A percentile compares a stretch with the other conserved stretches of the same genome.
phyloP scores from a whole-genome alignment of 2,888 invertebrate genomes.

The Macrostomum cliftonense region DNA sequence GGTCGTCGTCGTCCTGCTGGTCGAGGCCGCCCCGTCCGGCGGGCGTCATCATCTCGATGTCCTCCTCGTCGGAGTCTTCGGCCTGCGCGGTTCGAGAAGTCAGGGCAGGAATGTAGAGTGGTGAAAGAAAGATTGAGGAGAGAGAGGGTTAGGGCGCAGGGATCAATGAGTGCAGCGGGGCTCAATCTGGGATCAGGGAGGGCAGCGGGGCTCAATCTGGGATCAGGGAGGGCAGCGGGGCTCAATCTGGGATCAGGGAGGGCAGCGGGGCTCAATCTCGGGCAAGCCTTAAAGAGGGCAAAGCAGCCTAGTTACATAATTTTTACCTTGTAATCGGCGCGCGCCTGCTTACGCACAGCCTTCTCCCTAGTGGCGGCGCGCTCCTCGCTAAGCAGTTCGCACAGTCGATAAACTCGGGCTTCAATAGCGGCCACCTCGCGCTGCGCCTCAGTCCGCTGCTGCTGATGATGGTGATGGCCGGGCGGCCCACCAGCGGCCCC shows the following conservation, averaged over 20 bases:
- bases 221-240: too few species aligned
- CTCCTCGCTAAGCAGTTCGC: constrained; percentile 63
- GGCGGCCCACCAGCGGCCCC: not conserved
- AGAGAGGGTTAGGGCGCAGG: too few species aligned
- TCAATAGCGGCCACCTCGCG: constrained; percentile 71
- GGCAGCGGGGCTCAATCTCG: too few species aligned
- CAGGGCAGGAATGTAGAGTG: too few species aligned
- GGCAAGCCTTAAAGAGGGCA: too few species aligned
- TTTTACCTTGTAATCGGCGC: constrained; percentile 29
- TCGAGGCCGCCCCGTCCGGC: constrained; percentile 33
- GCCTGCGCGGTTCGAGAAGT: constrained; percentile 37
- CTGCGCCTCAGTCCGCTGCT: constrained; percentile 44
- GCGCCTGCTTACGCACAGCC: constrained; percentile 88
- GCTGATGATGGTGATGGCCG: not conserved
- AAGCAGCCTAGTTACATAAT: not conserved
- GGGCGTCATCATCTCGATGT: constrained; percentile 47
- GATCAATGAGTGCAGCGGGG: too few species aligned
- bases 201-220: too few species aligned
- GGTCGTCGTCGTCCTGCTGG: constrained; percentile 42
- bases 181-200: too few species aligned
- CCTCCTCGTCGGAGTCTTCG: constrained; percentile 54
- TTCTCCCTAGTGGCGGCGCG: constrained; percentile 83
- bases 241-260: too few species aligned
- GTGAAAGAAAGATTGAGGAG: not conserved
- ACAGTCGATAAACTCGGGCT: constrained; percentile 68